phyloP scores from a whole-genome alignment of 1,140 invertebrate species.

The Lordiphosa stackelbergi region DNA sequence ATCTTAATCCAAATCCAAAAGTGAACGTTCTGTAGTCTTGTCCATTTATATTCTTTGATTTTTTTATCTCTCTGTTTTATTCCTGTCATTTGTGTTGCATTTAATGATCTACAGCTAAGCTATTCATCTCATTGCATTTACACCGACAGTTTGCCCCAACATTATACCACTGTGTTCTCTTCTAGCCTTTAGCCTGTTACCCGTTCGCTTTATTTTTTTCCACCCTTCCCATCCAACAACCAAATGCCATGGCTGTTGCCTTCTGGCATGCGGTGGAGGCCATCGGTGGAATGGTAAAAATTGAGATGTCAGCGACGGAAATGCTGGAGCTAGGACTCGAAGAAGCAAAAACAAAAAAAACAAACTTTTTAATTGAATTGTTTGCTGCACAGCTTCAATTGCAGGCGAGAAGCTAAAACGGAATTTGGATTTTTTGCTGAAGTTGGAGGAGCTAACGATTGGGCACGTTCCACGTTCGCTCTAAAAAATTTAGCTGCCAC shows the following conservation, averaged over 20 bases:
- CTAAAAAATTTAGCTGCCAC: conserved; percentile 9
- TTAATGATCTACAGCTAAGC: no score
- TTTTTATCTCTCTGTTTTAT: no score
- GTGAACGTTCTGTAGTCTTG: no score
- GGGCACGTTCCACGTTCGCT: conserved; percentile 59
- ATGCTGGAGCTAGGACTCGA: background rate
- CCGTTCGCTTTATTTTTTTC: conserved; percentile 10
- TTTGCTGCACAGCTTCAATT: conserved; percentile 63
- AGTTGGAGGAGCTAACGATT: no score
- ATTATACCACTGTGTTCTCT: no score
- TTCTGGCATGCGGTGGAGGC: conserved; percentile 36
- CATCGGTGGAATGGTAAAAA: conserved; percentile 47
- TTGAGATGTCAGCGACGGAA: conserved; percentile 56
- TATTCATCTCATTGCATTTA: no score
- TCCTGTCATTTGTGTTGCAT: no score
- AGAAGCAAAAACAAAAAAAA: conserved; percentile 15
- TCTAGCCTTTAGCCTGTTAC: background rate
- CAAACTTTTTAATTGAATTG: conserved; percentile 72
- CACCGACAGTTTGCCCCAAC: no score
- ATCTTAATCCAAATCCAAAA: no score
- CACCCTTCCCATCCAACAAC: conserved; percentile 1
- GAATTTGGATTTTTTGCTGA: conserved; percentile 10
- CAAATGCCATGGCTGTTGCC: conserved; percentile 29
- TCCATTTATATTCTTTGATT: no score
- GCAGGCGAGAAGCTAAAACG: conserved; percentile 14